Conservation (phyloP, 2,888 invertebrate genomes). For the Hirtodrosophila duncani region DNA sequence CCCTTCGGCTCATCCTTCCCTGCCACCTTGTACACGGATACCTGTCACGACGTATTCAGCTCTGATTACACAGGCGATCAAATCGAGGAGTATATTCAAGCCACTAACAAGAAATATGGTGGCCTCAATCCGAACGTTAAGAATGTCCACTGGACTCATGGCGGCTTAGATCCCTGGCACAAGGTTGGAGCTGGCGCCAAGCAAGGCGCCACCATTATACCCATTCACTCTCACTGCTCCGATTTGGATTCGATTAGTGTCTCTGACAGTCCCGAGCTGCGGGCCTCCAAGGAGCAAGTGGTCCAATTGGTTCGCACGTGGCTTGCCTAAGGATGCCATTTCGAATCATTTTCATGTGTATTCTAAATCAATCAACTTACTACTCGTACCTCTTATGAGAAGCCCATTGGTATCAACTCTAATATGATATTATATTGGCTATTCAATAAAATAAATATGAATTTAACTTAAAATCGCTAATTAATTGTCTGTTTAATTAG, state of each 20-base stretch:
- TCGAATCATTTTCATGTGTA: too few relatives aligned
- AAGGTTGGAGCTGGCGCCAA: slow-evolving; percentile 74
- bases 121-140: slow-evolving; percentile 76
- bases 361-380: too few relatives aligned
- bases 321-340: too few relatives aligned
- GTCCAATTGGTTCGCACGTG: slow-evolving; percentile 47
- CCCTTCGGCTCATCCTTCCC: slow-evolving; percentile 78
- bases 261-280: slow-evolving; percentile 47
- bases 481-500: too few relatives aligned
- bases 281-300: slow-evolving; percentile 47
- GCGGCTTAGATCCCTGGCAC: slow-evolving; percentile 80
- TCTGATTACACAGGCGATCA: slow-evolving; percentile 19
- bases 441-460: too few relatives aligned
- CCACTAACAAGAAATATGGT: slow-evolving; percentile 79
- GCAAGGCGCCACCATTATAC: slow-evolving; percentile 50
- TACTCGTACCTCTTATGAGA: too few relatives aligned
- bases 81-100: slow-evolving; percentile 30
- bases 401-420: too few relatives aligned
- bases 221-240: slow-evolving; percentile 56
- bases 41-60: slow-evolving; percentile 51
- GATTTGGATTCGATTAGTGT: slow-evolving; percentile 57
- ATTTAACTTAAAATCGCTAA: too few relatives aligned
- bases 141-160: slow-evolving; percentile 79
- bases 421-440: too few relatives aligned
- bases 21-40: slow-evolving; percentile 41